phyloP scores from a whole-genome alignment of 2,113 vertebrate species.

The Anolis sagrei region DNA sequence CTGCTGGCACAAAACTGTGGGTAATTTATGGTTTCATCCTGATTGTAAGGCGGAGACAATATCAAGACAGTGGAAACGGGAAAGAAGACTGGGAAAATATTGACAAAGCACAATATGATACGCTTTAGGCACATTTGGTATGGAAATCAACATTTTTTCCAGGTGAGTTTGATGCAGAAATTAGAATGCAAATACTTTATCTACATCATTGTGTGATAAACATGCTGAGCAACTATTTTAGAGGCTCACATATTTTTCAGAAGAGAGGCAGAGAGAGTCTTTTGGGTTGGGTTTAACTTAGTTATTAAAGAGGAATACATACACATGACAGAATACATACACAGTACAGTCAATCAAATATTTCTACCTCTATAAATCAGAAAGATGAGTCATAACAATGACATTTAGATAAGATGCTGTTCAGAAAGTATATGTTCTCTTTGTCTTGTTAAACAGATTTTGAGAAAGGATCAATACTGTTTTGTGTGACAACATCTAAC shows the following conservation, averaged over 20 bases:
- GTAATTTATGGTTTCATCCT: slow-evolving; percentile 20
- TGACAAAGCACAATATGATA: background rate
- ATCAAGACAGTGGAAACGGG: background rate
- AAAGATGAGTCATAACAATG: background rate
- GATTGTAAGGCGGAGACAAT: background rate
- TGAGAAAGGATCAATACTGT: background rate
- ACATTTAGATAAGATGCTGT: background rate
- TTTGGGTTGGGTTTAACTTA: no score
- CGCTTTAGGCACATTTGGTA: background rate
- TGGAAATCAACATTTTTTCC: slow-evolving; percentile 12
- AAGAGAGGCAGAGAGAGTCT: no score
- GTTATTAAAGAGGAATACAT: no score
- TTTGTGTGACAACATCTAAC: no score
- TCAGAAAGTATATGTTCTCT: background rate
- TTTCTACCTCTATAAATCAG: background rate
- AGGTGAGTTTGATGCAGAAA: background rate
- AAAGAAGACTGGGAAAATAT: slow-evolving; percentile 10
- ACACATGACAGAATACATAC: no score
- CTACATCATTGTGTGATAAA: background rate
- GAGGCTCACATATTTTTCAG: no score
- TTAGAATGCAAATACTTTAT: slow-evolving; percentile 11
- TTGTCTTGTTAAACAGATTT: background rate
- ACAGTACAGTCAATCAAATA: background rate
- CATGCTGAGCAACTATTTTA: background rate
- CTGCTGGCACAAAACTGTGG: slow-evolving; percentile 10